These are phyloP conservation scores for Pseudoips prasinana DNA, from an alignment of 2,888 invertebrate species.

Conservation along the genomic window DNA sequence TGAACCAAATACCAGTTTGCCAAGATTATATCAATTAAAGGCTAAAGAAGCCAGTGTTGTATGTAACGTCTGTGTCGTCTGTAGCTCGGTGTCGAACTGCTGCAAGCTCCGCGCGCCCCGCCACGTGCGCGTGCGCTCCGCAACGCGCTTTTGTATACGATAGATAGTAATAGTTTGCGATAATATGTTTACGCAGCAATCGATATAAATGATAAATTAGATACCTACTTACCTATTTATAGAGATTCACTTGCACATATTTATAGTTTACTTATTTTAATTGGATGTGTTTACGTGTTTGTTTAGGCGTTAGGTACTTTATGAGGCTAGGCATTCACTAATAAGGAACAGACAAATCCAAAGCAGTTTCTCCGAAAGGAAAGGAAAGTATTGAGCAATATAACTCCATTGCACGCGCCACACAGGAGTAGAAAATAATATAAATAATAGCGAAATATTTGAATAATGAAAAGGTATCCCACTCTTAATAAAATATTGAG, in stretches of 20 bases:
- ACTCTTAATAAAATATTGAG: no score
- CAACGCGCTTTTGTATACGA: slow-evolving; percentile 39
- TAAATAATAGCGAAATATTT: no score
- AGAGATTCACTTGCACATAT: slow-evolving; percentile 26
- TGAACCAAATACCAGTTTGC: slow-evolving; percentile 18
- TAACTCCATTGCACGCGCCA: no score
- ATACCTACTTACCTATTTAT: slow-evolving; percentile 17
- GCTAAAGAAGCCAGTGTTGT: slow-evolving; percentile 17
- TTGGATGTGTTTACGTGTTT: no score
- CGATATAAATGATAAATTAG: slow-evolving; percentile 20
- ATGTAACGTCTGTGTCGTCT: slow-evolving; percentile 24
- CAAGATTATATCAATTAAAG: slow-evolving; percentile 32
- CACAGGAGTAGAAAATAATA: no score
- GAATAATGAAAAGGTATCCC: no score
- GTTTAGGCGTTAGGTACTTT: no score
- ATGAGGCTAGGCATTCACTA: no score
- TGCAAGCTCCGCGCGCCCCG: slow-evolving; percentile 40
- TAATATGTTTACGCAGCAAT: slow-evolving; percentile 29
- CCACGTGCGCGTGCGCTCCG: slow-evolving; percentile 7
- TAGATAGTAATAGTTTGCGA: slow-evolving; percentile 33
- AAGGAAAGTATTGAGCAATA: no score
- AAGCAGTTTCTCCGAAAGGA: no score
- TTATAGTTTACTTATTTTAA: slow-evolving; percentile 34
- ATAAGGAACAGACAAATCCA: no score
- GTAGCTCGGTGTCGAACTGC: slow-evolving; percentile 31